Base-by-base conservation (phyloP, 2,797 vertebrate species). In the Avahi laniger region DNA sequence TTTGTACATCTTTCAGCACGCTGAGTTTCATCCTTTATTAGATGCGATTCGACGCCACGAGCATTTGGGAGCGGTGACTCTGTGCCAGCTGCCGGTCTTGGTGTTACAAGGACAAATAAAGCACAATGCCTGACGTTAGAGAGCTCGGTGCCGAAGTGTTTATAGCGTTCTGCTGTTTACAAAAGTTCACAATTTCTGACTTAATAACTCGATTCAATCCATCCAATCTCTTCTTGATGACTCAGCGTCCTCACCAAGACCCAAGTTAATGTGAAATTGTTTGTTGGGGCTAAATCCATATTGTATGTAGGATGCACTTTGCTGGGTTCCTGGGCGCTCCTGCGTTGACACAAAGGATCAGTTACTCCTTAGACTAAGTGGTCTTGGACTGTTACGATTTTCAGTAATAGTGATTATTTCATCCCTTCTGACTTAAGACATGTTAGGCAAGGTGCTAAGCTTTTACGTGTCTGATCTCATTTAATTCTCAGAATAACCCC, bases 261-360 rank as follows among this genome's bases (percentile, higher is more conserved):
- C 73, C 18, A 4, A 0, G 20, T 38, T 46, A 20, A 12, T 41
- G 28, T 7, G 57, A 54, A 63, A 67, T 28, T 33, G 20, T n/a
- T 12, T 30, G 57, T 3, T 5, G 43, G 54, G 59, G 70, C 54
- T 52, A 30, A 78, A 22, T 46, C 48, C 30, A 1, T 24, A 41
- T 5, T 2, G 26, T 14, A 1, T 0, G 63, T 63, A 63, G 78
- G 41, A 3, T 9, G 6, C 0, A 1, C 14, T 24, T 5, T 7
- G 0, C 5, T 33, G 26, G 0, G 24, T 17, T 43, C 54, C 84
- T 0, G 4, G 26, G 65, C 38, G 46, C 54, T 70, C 43, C 72
- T 11, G 33, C 28, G 3, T 5, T 24, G 76, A 65, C 57, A 14
- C 3, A 0, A 4, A 4, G 46, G 59, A 35, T 22, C 48, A 4